Evolutionary conservation across 2,797 vertebrate species (phyloP), one percentile per base, ranked within the genome.

Genomic region (Anableps anableps): DNA sequence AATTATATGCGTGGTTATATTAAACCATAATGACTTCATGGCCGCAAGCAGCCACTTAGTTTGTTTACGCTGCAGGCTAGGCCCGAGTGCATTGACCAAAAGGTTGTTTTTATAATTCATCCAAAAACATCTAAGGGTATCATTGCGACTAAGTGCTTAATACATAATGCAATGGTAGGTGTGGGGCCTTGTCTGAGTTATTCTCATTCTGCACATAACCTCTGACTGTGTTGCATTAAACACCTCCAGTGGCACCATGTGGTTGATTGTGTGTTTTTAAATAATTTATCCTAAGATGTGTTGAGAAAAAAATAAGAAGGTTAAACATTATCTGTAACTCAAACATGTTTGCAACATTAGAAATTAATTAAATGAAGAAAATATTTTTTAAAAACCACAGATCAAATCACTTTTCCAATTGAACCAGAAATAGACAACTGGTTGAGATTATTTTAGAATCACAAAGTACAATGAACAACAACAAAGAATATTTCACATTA

Each of bases 31-130:
- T 62, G 64, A 76, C 53, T 58, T 76, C n/a, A 78, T 70, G 50
- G 68, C 75, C 58, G 53, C 5, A 19, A 81, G 76, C 64, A 84
- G 76, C 34, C 45, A 66, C 60, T 80, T 78, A 71, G 19, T 76
- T 71, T 83, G 83, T 86, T 88, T 83, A 85, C 26, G 77, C 76
- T 62, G 58, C 75, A 79, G 77, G 48, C 58, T 8, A 2, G 9
- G 72, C 77, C 58, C 11, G 17, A 72, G n/a, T 72, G 58, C 60
- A 48, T 55, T 11, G 21, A 53, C 43, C 76, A 79, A 77, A 53
- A 72, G 14, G 48, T 55, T 68, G 60, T 41, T 70, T 38, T 77
- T 55, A 73, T 74, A 45, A 80, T 74, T 81, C 26, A 76, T 75
- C 58, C 62, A 53, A 78, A 78, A 76, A 36, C 38, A 55, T 43